phyloP scores from a whole-genome alignment of 2,888 invertebrate genomes.

The Megastigmus dorsalis region DNA sequence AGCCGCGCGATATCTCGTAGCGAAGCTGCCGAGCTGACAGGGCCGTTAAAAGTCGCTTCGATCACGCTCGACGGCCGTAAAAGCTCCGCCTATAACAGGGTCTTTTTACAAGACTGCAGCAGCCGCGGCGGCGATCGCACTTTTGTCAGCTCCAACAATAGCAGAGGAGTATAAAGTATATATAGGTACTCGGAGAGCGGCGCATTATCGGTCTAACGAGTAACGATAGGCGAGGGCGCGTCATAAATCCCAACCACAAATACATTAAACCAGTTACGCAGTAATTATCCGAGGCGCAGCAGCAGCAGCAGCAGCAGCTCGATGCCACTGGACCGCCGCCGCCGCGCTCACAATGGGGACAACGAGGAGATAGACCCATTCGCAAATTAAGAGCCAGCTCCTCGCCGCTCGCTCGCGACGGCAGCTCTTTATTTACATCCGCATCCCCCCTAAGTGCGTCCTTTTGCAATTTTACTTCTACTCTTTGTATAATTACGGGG shows the following conservation, averaged over 20 bases:
- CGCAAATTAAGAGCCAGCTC: constrained; percentile 27
- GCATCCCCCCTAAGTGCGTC: background rate
- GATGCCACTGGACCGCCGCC: background rate
- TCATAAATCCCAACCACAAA: constrained; percentile 48
- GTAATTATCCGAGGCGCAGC: too few relatives aligned
- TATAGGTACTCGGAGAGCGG: too few relatives aligned
- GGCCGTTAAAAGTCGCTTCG: too few relatives aligned
- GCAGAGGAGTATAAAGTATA: too few relatives aligned
- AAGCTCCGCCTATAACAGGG: too few relatives aligned
- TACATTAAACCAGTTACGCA: constrained; percentile 47
- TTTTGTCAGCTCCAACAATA: too few relatives aligned
- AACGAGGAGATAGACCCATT: constrained; percentile 1
- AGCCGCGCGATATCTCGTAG: too few relatives aligned
- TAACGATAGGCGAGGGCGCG: constrained; percentile 28
- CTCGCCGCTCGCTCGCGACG: too few relatives aligned
- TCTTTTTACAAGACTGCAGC: background rate
- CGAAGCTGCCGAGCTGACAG: background rate
- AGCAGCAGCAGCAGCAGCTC: too few relatives aligned
- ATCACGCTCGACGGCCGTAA: background rate
- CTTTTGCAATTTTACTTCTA: background rate
- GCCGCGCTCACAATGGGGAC: constrained; percentile 12
- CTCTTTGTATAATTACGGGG: background rate
- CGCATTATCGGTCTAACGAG: constrained; percentile 17
- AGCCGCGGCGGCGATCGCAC: background rate
- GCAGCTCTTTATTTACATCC: too few relatives aligned